A percentile compares a stretch with the other conserved stretches of the same genome.
Conservation (phyloP, 2,888 invertebrate genomes). For the Papilio elwesi region DNA sequence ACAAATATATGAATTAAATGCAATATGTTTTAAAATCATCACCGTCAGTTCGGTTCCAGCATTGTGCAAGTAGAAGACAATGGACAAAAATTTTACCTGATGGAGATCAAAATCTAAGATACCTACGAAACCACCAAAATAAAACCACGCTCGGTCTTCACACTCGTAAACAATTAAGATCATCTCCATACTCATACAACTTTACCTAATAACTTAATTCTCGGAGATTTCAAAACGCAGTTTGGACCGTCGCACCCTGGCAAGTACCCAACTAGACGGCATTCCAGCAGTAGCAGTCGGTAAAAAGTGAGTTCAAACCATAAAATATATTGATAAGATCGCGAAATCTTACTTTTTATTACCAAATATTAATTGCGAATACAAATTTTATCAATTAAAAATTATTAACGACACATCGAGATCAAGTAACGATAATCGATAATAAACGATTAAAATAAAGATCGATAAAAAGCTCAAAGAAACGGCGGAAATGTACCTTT, state of each 20-base stretch:
- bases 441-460: slow-evolving; percentile 20
- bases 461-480: slow-evolving; percentile 28
- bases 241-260: neutral
- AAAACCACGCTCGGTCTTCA: too few relatives aligned
- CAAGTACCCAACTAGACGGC: slow-evolving; percentile 39
- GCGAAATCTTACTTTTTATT: slow-evolving; percentile 41
- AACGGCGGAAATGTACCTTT: slow-evolving; percentile 16
- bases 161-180: too few relatives aligned
- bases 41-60: too few relatives aligned
- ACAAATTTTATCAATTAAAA: slow-evolving; percentile 21
- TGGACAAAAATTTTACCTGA: too few relatives aligned
- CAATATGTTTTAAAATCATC: too few relatives aligned
- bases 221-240: neutral
- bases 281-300: slow-evolving; percentile 32
- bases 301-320: slow-evolving; percentile 6
- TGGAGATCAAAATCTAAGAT: too few relatives aligned
- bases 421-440: slow-evolving; percentile 16
- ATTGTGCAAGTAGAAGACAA: too few relatives aligned
- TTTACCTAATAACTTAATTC: too few relatives aligned
- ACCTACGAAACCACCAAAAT: too few relatives aligned
- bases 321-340: slow-evolving; percentile 33
- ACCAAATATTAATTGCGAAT: slow-evolving; percentile 11
- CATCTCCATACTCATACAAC: too few relatives aligned
- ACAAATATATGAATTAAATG: too few relatives aligned
- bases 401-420: slow-evolving; percentile 19